A percentile compares a stretch with the other conserved stretches of the same genome.
Conservation (phyloP, 2,113 vertebrate species). For the Sander lucioperca region DNA sequence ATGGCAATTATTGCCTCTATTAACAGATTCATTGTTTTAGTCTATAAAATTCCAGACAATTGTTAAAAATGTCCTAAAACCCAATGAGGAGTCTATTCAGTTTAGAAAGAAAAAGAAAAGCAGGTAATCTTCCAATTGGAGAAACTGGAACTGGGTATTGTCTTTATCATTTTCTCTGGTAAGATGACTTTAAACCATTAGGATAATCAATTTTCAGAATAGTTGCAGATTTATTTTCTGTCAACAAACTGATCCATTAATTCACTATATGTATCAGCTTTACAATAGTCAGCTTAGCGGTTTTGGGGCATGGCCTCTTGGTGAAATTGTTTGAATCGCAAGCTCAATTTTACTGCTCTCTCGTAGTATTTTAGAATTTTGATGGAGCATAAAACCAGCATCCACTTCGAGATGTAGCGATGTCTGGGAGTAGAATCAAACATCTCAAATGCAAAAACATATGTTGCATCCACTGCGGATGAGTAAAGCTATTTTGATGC, state of each 20-base stretch:
- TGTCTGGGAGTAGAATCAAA: conserved; percentile 26
- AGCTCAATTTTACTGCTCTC: not conserved
- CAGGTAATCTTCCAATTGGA: not conserved
- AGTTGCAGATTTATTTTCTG: not conserved
- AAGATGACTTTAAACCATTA: not conserved
- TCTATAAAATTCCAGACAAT: not conserved
- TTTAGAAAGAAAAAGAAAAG: not conserved
- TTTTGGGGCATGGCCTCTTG: not conserved
- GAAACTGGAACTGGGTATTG: not conserved
- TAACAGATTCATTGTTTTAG: not conserved
- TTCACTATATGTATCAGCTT: not conserved
- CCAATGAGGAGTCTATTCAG: not conserved
- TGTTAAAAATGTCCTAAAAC: not conserved
- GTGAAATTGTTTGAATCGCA: not conserved
- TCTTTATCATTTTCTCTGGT: not conserved
- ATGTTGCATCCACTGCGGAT: conserved; percentile 3
- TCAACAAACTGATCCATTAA: not conserved
- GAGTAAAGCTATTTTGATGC: conserved; percentile 30
- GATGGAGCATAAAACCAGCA: conserved; percentile 17
- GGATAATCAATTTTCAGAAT: not conserved
- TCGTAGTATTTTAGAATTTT: conserved; percentile 14
- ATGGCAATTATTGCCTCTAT: not conserved
- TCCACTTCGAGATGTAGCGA: conserved; percentile 24
- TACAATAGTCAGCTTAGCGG: not conserved
- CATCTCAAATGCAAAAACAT: conserved; percentile 17